phyloP scores from a whole-genome alignment of 2,797 vertebrate species.

The Tapera naevia region DNA sequence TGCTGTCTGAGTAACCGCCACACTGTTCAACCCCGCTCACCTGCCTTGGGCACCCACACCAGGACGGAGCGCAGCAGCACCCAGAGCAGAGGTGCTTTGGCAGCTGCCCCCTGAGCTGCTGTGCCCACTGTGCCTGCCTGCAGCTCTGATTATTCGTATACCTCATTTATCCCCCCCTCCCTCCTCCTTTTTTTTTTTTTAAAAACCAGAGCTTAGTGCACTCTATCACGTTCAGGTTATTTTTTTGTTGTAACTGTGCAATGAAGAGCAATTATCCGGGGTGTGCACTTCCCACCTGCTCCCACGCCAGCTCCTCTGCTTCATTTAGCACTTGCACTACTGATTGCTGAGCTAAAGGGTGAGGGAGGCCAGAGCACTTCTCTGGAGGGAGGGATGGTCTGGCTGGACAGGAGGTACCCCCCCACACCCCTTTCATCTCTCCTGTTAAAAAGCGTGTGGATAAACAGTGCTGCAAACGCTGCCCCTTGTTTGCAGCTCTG shows the following conservation, averaged over 20 bases:
- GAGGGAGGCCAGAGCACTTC: neutral
- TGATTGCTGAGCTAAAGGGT: neutral
- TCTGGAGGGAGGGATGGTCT: neutral
- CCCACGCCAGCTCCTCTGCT: neutral
- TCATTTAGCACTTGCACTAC: neutral
- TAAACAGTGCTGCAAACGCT: neutral
- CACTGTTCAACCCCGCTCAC: neutral
- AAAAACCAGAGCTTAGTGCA: conserved; percentile 42
- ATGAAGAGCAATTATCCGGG: neutral
- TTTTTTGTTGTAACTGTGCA: neutral
- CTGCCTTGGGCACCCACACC: neutral
- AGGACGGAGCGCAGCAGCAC: conserved; percentile 19
- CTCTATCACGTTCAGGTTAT: conserved; percentile 39
- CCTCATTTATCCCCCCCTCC: conserved; percentile 1
- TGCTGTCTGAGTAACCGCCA: neutral
- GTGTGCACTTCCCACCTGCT: neutral
- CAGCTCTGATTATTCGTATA: conserved; percentile 14
- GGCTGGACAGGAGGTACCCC: neutral
- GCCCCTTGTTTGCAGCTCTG: neutral
- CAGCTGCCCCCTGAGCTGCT: neutral
- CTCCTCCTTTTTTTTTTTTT: neutral
- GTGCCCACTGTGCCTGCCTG: neutral
- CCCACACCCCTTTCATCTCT: neutral
- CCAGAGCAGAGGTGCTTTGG: neutral
- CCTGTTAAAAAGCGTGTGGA: neutral